Evolutionary conservation across 2,888 invertebrate genomes (phyloP).

Genomic region (Euphydryas editha): DNA sequence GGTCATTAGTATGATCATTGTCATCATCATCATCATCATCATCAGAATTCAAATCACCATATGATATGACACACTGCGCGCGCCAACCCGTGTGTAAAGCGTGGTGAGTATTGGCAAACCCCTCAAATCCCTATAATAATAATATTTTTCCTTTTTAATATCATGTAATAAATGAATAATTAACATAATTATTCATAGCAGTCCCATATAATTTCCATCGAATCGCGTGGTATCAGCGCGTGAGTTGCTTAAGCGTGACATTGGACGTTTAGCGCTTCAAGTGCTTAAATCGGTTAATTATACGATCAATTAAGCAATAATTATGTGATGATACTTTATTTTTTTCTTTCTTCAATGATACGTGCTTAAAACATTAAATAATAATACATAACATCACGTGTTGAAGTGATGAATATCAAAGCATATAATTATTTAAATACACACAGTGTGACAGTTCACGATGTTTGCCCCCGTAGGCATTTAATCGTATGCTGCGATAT

Average conservation of each 20-base stretch:
- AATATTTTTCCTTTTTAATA: too few species aligned
- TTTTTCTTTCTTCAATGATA: neutral
- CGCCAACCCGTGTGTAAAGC: too few species aligned
- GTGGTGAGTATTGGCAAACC: too few species aligned
- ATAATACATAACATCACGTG: slow-evolving; percentile 2
- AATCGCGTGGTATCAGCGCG: neutral
- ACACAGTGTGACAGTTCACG: neutral
- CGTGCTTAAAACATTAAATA: neutral
- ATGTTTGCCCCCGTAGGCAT: neutral
- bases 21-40: too few species aligned
- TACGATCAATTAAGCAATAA: slow-evolving; percentile 7
- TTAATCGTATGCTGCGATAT: slow-evolving; percentile 5
- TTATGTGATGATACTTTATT: neutral
- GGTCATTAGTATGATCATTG: too few species aligned
- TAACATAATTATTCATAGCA: too few species aligned
- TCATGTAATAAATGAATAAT: too few species aligned
- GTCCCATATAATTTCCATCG: neutral
- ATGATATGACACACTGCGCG: too few species aligned
- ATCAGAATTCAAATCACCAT: too few species aligned
- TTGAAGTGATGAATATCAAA: slow-evolving; percentile 3
- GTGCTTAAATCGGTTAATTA: slow-evolving; percentile 8
- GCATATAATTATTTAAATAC: neutral
- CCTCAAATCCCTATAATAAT: too few species aligned
- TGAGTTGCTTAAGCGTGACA: slow-evolving; percentile 15
- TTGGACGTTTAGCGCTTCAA: slow-evolving; percentile 16